Percentiles rank a stretch among this genome's conserved stretches.
These are phyloP conservation scores for Hozukius guyotensis DNA, from an alignment of 2,797 vertebrate genomes.

Conservation along the genomic window DNA sequence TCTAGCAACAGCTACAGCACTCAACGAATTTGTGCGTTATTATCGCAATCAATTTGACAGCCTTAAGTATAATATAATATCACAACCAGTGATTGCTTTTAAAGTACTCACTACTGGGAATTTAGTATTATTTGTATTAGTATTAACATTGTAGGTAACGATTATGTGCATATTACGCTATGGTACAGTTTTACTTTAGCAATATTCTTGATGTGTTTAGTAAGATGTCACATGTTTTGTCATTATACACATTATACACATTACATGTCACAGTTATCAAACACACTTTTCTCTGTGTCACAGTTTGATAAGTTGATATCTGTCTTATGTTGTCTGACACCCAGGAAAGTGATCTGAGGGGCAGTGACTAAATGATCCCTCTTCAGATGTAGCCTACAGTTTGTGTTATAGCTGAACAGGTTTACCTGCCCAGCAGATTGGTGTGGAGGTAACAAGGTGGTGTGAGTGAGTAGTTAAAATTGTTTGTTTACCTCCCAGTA, in stretches of 20 bases:
- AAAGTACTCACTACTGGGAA: neutral
- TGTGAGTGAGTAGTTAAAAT: neutral
- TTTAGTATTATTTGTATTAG: neutral
- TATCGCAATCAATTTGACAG: neutral
- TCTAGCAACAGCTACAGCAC: no score
- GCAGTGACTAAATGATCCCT: neutral
- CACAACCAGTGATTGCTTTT: neutral
- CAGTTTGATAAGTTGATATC: neutral
- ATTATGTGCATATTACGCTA: no score
- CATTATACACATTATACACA: no score
- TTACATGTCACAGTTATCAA: conserved; percentile 18
- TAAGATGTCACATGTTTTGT: neutral
- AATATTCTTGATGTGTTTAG: neutral
- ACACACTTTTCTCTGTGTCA: neutral
- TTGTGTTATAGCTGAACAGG: neutral
- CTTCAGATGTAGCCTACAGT: neutral
- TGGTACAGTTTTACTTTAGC: neutral
- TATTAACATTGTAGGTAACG: neutral
- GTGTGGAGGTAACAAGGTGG: no score
- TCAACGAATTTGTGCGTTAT: no score
- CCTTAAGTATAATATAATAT: neutral
- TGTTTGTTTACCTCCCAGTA: neutral
- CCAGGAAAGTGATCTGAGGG: neutral
- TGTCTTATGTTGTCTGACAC: neutral
- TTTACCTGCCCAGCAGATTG: neutral